These are phyloP conservation scores for Anaspis maculata DNA, from an alignment of 2,888 invertebrate genomes.

Conservation along the genomic window DNA sequence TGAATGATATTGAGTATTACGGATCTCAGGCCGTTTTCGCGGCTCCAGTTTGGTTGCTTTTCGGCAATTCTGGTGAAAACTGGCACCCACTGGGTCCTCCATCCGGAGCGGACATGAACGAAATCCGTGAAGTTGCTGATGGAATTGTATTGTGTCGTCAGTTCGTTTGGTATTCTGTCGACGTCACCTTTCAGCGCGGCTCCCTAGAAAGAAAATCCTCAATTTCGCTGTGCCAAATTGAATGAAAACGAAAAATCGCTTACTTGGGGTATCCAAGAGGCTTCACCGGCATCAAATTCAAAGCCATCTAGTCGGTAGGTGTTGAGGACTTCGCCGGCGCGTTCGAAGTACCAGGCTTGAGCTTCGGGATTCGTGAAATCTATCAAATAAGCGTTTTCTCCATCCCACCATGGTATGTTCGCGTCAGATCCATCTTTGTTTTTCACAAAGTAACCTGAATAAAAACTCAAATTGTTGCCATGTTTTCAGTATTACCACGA, in stretches of 20 bases:
- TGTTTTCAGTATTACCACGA: too few species aligned
- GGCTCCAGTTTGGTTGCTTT: slow-evolving; percentile 60
- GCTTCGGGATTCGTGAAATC: slow-evolving; percentile 66
- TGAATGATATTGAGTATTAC: slow-evolving; percentile 62
- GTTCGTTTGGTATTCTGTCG: slow-evolving; percentile 48
- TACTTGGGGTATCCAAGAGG: slow-evolving; percentile 56
- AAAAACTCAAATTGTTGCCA: too few species aligned
- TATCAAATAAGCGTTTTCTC: slow-evolving; percentile 48
- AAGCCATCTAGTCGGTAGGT: slow-evolving; percentile 61
- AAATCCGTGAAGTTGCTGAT: slow-evolving; percentile 51
- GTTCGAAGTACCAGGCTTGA: slow-evolving; percentile 47
- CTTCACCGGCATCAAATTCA: slow-evolving; percentile 75
- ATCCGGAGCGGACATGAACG: slow-evolving; percentile 59
- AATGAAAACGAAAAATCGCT: too few species aligned
- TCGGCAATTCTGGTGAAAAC: slow-evolving; percentile 68
- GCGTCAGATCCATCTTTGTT: slow-evolving; percentile 37
- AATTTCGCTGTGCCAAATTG: background rate
- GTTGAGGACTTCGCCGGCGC: slow-evolving; percentile 46
- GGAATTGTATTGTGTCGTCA: slow-evolving; percentile 48
- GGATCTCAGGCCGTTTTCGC: slow-evolving; percentile 59
- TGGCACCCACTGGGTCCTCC: slow-evolving; percentile 58
- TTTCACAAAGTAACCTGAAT: slow-evolving; percentile 44
- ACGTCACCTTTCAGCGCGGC: slow-evolving; percentile 48
- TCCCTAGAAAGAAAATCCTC: slow-evolving; percentile 28
- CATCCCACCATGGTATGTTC: slow-evolving; percentile 44